Evolutionary conservation across 35 echinoderm and acorn worm species (phyloP).

Genomic region (Ophiothrix spiculata): DNA sequence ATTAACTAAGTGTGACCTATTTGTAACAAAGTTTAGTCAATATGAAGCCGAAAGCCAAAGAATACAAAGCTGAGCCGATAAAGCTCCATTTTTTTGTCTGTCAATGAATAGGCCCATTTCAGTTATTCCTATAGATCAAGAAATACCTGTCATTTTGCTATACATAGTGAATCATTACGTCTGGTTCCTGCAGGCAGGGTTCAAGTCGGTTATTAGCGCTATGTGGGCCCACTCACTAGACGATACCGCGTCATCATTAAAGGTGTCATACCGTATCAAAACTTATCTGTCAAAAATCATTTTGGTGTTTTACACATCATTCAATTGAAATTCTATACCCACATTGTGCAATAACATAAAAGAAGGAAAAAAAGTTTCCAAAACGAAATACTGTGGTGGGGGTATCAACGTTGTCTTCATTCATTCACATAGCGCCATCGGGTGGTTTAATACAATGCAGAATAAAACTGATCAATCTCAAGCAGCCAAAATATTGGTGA

Average conservation of each 20-base stretch:
- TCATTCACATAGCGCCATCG: background rate
- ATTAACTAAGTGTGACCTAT: background rate
- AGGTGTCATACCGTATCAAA: background rate
- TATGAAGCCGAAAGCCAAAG: background rate
- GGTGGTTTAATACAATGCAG: background rate
- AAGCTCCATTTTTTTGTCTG: background rate
- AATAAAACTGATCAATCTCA: background rate
- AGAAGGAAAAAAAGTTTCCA: background rate
- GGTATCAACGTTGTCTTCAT: background rate
- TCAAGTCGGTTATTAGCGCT: no score
- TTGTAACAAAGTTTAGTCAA: background rate
- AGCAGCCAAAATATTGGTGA: background rate
- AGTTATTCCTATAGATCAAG: background rate
- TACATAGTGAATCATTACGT: background rate
- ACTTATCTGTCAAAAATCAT: slow-evolving; percentile 5
- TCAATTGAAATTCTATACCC: background rate
- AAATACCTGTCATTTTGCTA: slow-evolving; percentile 3
- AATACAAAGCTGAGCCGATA: background rate
- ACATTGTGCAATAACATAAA: background rate
- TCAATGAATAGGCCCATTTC: slow-evolving; percentile 1
- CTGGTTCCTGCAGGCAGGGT: background rate
- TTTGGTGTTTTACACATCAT: background rate
- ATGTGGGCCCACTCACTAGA: no score
- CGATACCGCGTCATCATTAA: no score
- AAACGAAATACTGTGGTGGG: no score